A percentile compares a stretch with the other conserved stretches of the same genome.
Evolutionary conservation across 2,113 vertebrate genomes (phyloP).

Genomic region (Onychostruthus taczanowskii): DNA sequence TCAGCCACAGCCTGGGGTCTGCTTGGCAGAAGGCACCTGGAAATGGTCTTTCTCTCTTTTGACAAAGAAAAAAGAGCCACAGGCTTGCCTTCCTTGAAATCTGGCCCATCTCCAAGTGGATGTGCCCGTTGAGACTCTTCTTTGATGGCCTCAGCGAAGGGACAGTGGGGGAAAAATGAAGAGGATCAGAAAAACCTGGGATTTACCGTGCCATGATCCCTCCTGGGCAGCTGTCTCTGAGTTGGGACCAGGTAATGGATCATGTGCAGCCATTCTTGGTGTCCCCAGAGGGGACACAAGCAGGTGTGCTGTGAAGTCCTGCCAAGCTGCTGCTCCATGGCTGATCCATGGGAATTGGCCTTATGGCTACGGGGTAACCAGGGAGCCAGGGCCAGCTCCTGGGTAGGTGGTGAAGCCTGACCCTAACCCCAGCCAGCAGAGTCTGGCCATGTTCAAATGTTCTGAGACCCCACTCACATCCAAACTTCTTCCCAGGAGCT

Average conservation of each 20-base stretch:
- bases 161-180: not conserved
- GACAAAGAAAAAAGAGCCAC: not conserved
- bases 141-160: not conserved
- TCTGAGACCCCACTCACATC: not conserved
- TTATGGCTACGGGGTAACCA: not conserved
- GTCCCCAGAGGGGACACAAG: not conserved
- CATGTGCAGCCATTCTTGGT: not conserved
- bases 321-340: not conserved
- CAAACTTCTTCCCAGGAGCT: not conserved
- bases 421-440: not conserved
- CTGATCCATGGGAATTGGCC: slow-evolving; percentile 18
- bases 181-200: not conserved
- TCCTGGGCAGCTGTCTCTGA: not conserved
- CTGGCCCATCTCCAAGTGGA: not conserved
- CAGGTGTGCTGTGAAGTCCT: not conserved
- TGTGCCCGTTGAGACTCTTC: not conserved
- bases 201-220: not conserved
- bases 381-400: not conserved
- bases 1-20: not conserved
- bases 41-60: not conserved
- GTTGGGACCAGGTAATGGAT: not conserved
- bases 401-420: not conserved
- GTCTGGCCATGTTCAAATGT: not conserved
- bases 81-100: not conserved
- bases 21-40: slow-evolving; percentile 10